Percentiles rank a stretch among this genome's conserved stretches.
Conservation (phyloP, 1,140 invertebrate species). For the Drosophila saltans region DNA sequence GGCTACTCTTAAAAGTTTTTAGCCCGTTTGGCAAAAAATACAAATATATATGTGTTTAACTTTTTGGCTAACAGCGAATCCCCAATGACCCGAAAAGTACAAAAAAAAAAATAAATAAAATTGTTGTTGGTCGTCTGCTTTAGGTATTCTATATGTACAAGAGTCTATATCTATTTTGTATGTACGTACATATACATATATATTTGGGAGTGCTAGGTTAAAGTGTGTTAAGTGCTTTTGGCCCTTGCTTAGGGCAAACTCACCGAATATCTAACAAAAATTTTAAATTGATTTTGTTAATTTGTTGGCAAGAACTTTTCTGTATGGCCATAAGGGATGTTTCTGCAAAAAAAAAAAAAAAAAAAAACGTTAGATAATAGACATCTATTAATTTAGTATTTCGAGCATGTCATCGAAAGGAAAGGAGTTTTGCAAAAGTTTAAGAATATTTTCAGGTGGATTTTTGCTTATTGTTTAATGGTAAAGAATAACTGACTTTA, state of each 20-base stretch:
- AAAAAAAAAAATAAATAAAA: background rate
- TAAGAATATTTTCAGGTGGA: too few relatives aligned
- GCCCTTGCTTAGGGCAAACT: slow-evolving; percentile 10
- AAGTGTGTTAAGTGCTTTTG: slow-evolving; percentile 20
- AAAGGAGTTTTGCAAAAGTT: background rate
- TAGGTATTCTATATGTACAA: background rate
- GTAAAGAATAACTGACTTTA: too few relatives aligned
- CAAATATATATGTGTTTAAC: background rate
- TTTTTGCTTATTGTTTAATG: too few relatives aligned
- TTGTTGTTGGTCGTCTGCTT: background rate
- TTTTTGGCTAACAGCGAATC: slow-evolving; percentile 7
- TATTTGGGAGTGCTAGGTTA: background rate
- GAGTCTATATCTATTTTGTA: background rate
- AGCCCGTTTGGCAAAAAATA: slow-evolving; percentile 1
- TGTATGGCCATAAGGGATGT: slow-evolving; percentile 7
- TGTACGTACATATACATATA: background rate
- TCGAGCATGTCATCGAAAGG: background rate
- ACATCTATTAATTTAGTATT: slow-evolving; percentile 6
- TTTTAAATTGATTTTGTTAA: slow-evolving; percentile 21
- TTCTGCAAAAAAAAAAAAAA: background rate
- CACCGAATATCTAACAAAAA: slow-evolving; percentile 8
- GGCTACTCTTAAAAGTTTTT: slow-evolving; percentile 9
- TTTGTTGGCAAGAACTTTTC: slow-evolving; percentile 17
- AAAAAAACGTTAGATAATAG: slow-evolving; percentile 8
- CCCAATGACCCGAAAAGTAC: slow-evolving; percentile 6